Evolutionary conservation across 2,797 vertebrate species (phyloP).

Genomic region (Darevskia nairensis): DNA sequence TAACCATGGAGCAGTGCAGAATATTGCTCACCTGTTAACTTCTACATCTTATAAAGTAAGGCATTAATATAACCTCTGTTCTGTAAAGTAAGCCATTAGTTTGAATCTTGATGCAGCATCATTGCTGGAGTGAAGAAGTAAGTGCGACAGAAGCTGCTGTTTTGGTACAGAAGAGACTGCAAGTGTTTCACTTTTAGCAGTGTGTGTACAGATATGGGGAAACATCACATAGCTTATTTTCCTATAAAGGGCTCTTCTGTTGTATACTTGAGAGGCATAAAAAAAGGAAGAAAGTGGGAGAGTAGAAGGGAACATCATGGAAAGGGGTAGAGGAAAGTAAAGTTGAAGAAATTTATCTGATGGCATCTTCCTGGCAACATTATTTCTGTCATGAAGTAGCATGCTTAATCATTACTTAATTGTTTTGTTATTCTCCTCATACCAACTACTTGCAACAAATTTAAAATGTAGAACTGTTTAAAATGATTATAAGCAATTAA

Average conservation of each 20-base stretch:
- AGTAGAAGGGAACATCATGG: not conserved
- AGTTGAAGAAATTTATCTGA: not conserved
- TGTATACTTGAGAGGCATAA: not conserved
- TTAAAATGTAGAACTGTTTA: not conserved
- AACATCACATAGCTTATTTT: not conserved
- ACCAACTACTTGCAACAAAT: too few relatives aligned
- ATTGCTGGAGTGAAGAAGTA: constrained; percentile 9
- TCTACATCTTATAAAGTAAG: constrained; percentile 94
- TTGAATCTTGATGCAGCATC: not conserved
- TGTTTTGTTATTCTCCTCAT: too few relatives aligned
- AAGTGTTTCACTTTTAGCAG: not conserved
- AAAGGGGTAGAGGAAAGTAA: not conserved
- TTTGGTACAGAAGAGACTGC: not conserved
- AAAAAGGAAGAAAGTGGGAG: too few relatives aligned
- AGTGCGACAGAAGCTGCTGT: not conserved
- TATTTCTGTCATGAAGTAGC: not conserved
- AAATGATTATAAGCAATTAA: too few relatives aligned
- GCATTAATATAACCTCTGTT: constrained; percentile 29
- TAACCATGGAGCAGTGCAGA: constrained; percentile 96
- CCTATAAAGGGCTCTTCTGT: not conserved
- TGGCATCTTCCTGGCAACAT: not conserved
- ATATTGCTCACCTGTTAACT: constrained; percentile 93
- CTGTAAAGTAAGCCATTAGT: not conserved
- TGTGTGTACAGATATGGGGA: not conserved
- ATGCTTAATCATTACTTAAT: not conserved